These are phyloP conservation scores for Sphyrna mokarran DNA, from an alignment of 2,113 vertebrate genomes.

Conservation along the genomic window DNA sequence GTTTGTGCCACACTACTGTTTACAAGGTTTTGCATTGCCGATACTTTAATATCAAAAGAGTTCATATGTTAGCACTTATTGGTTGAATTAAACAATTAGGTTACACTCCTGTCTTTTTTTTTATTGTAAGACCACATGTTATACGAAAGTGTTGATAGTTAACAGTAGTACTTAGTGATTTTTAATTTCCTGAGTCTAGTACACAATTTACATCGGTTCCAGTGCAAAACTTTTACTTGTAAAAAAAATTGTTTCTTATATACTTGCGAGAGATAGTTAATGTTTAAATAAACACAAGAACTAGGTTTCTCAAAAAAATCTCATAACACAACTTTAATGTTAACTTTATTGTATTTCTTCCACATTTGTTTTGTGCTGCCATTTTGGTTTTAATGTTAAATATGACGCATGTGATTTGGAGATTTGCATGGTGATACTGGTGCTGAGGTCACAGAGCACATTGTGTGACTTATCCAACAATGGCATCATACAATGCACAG, in stretches of 20 bases:
- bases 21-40: conserved; percentile 32
- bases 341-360: conserved; percentile 48
- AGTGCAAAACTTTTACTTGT: conserved; percentile 53
- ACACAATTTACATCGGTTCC: conserved; percentile 50
- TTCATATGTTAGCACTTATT: conserved; percentile 70
- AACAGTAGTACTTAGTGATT: conserved; percentile 62
- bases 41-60: conserved; percentile 27
- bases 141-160: conserved; percentile 66
- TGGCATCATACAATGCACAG: conserved; percentile 37
- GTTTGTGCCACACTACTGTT: conserved; percentile 3
- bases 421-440: conserved; percentile 59
- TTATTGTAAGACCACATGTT: conserved; percentile 63
- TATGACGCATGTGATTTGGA: conserved; percentile 48
- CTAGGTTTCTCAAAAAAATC: conserved; percentile 44
- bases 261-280: conserved; percentile 51
- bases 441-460: conserved; percentile 58
- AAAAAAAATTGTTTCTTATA: conserved; percentile 54
- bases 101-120: conserved; percentile 60
- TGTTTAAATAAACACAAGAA: conserved; percentile 32
- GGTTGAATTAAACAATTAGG: conserved; percentile 59
- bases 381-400: conserved; percentile 52
- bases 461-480: conserved; percentile 31
- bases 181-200: conserved; percentile 57
- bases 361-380: conserved; percentile 31
- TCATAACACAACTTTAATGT: conserved; percentile 50